phyloP scores from a whole-genome alignment of 2,797 vertebrate species.

The Ptychobarbus kaznakovi region DNA sequence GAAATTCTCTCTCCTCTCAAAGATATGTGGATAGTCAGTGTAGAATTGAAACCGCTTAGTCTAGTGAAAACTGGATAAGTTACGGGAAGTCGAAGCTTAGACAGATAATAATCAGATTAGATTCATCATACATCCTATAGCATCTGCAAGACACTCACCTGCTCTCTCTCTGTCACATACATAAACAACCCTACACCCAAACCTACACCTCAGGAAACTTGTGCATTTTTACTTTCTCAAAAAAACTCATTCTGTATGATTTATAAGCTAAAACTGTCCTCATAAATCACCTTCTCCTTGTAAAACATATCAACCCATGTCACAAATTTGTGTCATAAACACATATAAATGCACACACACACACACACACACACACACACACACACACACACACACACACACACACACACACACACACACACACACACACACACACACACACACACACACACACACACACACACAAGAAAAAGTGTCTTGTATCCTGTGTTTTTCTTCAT shows the following conservation, averaged over 20 bases:
- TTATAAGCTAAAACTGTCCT: too few relatives aligned
- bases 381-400: not conserved
- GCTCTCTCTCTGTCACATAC: not conserved
- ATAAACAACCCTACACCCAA: not conserved
- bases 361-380: not conserved
- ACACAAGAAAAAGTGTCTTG: not conserved
- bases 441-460: not conserved
- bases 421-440: not conserved
- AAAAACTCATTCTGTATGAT: too few relatives aligned
- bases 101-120: slow-evolving; percentile 51
- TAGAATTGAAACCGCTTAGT: slow-evolving; percentile 79
- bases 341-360: too few relatives aligned
- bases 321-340: too few relatives aligned
- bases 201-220: too few relatives aligned
- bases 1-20: too few relatives aligned
- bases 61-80: slow-evolving; percentile 75
- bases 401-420: not conserved
- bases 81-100: slow-evolving; percentile 60
- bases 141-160: slow-evolving; percentile 33
- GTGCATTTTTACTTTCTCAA: too few relatives aligned
- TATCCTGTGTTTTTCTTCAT: not conserved
- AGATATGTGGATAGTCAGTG: slow-evolving; percentile 71
- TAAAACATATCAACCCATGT: too few relatives aligned
- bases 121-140: slow-evolving; percentile 55
- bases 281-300: too few relatives aligned